These are phyloP conservation scores for Zoanthus gigantus DNA, from an alignment of 92 coral and sea anemone species.

Conservation along the genomic window DNA sequence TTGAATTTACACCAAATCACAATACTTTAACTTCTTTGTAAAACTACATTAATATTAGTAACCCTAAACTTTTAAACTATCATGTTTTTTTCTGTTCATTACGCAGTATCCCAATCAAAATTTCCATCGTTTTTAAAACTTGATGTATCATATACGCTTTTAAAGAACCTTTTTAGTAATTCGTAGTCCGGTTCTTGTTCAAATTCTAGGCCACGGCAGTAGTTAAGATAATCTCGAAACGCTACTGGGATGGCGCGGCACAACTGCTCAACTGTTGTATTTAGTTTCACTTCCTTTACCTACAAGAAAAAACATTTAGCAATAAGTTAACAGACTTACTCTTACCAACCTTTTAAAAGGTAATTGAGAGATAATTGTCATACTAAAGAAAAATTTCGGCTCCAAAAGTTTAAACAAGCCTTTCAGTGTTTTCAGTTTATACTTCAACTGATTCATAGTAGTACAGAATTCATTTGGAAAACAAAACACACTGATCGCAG, in stretches of 20 bases:
- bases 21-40: no score
- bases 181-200: conserved; percentile 78
- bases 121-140: conserved; percentile 63
- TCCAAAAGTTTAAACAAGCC: no score
- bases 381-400: no score
- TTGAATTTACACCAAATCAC: no score
- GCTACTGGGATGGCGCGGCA: conserved; percentile 68
- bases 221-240: conserved; percentile 69
- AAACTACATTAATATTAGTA: neutral
- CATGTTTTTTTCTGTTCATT: neutral
- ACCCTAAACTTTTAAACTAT: neutral
- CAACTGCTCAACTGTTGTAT: conserved; percentile 62
- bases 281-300: conserved; percentile 70
- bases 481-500: no score
- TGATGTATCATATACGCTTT: conserved; percentile 50
- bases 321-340: neutral
- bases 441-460: no score
- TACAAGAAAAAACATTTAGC: neutral
- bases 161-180: conserved; percentile 64
- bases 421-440: no score
- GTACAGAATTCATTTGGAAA: no score
- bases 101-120: conserved; percentile 65
- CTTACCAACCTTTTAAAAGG: no score
- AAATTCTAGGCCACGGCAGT: conserved; percentile 72
- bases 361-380: no score